Evolutionary conservation across 2,797 vertebrate genomes (phyloP).

Genomic region (Rhadinocentrus ornatus): DNA sequence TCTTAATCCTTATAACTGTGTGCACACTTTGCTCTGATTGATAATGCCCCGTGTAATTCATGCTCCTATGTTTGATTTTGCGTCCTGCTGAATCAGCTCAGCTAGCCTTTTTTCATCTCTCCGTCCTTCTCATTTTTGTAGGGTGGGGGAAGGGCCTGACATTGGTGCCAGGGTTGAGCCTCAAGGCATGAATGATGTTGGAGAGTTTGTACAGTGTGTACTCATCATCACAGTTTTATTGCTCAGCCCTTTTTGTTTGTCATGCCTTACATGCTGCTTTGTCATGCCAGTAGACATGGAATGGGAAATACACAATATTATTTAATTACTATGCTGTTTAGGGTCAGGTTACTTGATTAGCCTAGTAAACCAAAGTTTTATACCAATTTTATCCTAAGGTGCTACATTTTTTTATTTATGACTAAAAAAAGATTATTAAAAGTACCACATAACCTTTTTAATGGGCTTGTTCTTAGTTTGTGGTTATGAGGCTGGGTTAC

Average conservation of each 20-base stretch:
- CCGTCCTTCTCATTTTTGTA: conserved; percentile 4
- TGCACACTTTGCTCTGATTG: conserved; percentile 74
- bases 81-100: conserved; percentile 79
- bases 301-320: conserved; percentile 10
- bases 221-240: conserved; percentile 65
- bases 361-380: background rate
- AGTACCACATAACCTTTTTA: conserved; percentile 31
- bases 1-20: conserved; percentile 66
- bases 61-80: conserved; percentile 80
- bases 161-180: conserved; percentile 53
- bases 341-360: background rate
- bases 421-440: too few relatives aligned
- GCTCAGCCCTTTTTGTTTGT: conserved; percentile 34
- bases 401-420: too few relatives aligned
- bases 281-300: conserved; percentile 17
- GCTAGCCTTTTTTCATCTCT: conserved; percentile 33
- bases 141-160: conserved; percentile 38
- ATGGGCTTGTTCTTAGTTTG: conserved; percentile 48
- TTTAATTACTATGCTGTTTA: conserved; percentile 32
- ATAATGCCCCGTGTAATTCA: conserved; percentile 81
- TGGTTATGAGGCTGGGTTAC: conserved; percentile 26
- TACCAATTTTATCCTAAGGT: background rate
- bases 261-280: conserved; percentile 28
- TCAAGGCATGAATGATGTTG: conserved; percentile 58
- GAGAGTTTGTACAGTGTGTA: conserved; percentile 62